Evolutionary conservation across 2,113 vertebrate species (phyloP).

Genomic region (Cygnus buccinator): DNA sequence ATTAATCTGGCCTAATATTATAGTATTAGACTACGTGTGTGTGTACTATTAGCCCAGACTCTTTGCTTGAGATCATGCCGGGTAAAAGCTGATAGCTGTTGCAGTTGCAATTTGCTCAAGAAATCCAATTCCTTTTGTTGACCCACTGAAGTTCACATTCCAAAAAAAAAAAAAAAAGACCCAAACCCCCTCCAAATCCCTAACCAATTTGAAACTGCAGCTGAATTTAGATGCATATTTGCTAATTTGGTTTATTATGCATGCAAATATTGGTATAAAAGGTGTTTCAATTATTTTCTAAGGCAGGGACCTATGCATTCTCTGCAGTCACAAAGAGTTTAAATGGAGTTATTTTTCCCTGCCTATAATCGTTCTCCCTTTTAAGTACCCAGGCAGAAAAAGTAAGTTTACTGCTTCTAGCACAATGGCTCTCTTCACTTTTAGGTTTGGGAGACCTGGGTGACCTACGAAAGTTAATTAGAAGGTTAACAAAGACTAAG

Average conservation of each 20-base stretch:
- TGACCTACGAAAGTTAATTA: slow-evolving; percentile 99
- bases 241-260: slow-evolving; percentile 83
- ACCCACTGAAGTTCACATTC: slow-evolving; percentile 67
- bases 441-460: slow-evolving; percentile 99
- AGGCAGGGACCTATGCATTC: slow-evolving; percentile 94
- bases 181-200: not conserved
- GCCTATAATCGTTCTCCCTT: slow-evolving; percentile 96
- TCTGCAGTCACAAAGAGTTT: slow-evolving; percentile 92
- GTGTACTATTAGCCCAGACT: slow-evolving; percentile 13
- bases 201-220: slow-evolving; percentile 68
- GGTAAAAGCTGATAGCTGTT: slow-evolving; percentile 63
- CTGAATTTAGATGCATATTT: slow-evolving; percentile 81
- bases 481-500: slow-evolving; percentile 99
- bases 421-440: slow-evolving; percentile 99
- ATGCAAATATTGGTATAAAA: slow-evolving; percentile 86
- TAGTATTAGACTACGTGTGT: slow-evolving; percentile 28
- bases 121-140: slow-evolving; percentile 73
- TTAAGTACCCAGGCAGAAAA: slow-evolving; percentile 98
- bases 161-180: not conserved
- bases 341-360: slow-evolving; percentile 99
- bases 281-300: slow-evolving; percentile 86
- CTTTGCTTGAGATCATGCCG: slow-evolving; percentile 37
- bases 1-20: slow-evolving; percentile 61
- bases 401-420: slow-evolving; percentile 99
- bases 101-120: slow-evolving; percentile 71